These are phyloP conservation scores for Corella eumyota DNA, from an alignment of 23 tunicate species.

Conservation along the genomic window DNA sequence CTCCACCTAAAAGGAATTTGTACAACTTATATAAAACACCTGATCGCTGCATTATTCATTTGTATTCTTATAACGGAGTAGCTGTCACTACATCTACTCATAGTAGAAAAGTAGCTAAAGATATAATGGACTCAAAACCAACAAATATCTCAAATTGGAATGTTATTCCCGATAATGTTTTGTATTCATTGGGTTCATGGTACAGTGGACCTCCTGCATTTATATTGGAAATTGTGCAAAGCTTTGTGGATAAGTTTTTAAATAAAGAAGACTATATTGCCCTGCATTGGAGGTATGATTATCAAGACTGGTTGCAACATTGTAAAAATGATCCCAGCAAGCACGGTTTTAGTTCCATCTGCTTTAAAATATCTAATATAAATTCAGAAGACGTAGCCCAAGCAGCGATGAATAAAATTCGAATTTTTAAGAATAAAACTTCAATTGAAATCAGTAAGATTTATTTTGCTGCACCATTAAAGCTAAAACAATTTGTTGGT, in stretches of 20 bases:
- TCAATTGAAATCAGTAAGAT: too few relatives aligned
- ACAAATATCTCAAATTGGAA: too few relatives aligned
- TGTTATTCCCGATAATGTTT: too few relatives aligned
- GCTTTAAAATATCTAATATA: slow-evolving; percentile 1
- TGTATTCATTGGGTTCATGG: too few relatives aligned
- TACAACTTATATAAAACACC: neutral
- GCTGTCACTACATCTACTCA: neutral
- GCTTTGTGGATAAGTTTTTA: slow-evolving; percentile 3
- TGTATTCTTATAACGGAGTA: neutral
- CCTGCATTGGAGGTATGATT: slow-evolving; percentile 31
- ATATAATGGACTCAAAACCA: neutral
- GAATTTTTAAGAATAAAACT: too few relatives aligned
- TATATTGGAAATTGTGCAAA: neutral
- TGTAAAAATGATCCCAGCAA: neutral
- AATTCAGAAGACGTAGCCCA: slow-evolving; percentile 13
- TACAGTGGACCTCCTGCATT: too few relatives aligned
- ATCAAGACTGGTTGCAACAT: slow-evolving; percentile 28
- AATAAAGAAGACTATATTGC: slow-evolving; percentile 4
- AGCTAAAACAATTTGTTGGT: neutral
- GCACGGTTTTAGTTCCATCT: neutral
- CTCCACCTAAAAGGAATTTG: too few relatives aligned
- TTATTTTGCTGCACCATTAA: slow-evolving; percentile 27
- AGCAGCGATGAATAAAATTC: slow-evolving; percentile 3
- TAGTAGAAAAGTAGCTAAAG: neutral
- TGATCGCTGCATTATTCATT: neutral